A percentile compares a stretch with the other conserved stretches of the same genome.
These are phyloP conservation scores for Halisarca cf. caerulea DNA, from an alignment of 37 sponge, comb jelly and placozoan species.

Conservation along the genomic window DNA sequence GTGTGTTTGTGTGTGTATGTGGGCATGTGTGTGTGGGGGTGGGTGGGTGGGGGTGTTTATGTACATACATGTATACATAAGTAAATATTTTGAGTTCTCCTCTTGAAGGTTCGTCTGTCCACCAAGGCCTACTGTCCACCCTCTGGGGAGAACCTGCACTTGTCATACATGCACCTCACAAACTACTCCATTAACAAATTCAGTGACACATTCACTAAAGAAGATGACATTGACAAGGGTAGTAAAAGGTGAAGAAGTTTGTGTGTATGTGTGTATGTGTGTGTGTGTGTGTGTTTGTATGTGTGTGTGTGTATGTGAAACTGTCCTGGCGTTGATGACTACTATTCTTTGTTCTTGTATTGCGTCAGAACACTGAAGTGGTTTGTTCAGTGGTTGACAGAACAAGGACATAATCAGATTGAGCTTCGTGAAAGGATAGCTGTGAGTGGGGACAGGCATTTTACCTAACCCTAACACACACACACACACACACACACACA, in stretches of 20 bases:
- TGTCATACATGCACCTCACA: conserved; percentile 90
- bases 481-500: no score
- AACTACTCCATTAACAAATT: conserved; percentile 95
- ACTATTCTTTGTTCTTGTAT: no score
- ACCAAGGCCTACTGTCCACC: conserved; percentile 56
- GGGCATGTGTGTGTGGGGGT: no score
- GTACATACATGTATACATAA: no score
- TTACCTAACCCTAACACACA: no score
- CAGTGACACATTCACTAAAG: conserved; percentile 66
- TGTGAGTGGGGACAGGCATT: conserved; percentile 26
- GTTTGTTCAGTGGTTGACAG: conserved; percentile 73
- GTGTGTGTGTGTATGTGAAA: no score
- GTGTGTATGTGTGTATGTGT: no score
- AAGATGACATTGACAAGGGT: conserved; percentile 67
- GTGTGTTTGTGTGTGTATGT: no score
- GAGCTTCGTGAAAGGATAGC: conserved; percentile 86
- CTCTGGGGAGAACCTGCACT: conserved; percentile 51
- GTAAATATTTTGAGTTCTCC: no score
- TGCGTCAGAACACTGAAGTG: conserved; percentile 67
- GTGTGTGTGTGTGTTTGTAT: no score
- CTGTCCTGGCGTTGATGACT: no score
- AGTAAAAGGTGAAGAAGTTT: conserved; percentile 59
- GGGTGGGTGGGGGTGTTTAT: no score
- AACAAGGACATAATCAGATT: conserved; percentile 64
- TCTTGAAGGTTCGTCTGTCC: conserved; percentile 25